Evolutionary conservation across 2,888 invertebrate genomes (phyloP).

Genomic region (Cerceris ruficornis): DNA sequence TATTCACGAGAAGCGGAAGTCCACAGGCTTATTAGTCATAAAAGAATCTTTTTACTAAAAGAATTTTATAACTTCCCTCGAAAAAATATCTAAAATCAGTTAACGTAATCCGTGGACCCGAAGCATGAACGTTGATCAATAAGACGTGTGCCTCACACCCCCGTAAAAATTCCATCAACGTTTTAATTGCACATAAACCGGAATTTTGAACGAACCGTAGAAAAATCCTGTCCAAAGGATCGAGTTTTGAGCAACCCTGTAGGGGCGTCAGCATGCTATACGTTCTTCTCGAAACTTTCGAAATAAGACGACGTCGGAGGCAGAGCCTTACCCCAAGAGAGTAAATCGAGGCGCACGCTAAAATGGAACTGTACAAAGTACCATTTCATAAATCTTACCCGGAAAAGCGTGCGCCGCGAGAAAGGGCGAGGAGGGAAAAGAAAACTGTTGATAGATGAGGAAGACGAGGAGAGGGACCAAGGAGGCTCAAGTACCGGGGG

Average conservation of each 20-base stretch:
- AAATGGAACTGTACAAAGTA: conserved; percentile 77
- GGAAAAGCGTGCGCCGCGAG: conserved; percentile 60
- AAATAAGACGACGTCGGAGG: conserved; percentile 60
- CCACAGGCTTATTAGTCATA: too few species aligned
- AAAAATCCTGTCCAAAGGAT: background rate
- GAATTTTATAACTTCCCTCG: too few species aligned
- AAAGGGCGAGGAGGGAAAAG: conserved; percentile 66
- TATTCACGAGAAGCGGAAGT: too few species aligned
- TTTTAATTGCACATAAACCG: too few species aligned
- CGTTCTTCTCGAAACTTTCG: conserved; percentile 60
- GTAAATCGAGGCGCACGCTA: conserved; percentile 72
- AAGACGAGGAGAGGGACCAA: conserved; percentile 58
- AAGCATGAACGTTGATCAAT: too few species aligned
- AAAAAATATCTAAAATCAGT: too few species aligned
- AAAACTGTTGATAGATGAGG: conserved; percentile 77
- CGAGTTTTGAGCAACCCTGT: conserved; percentile 7
- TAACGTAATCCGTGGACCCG: too few species aligned
- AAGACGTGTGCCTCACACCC: too few species aligned
- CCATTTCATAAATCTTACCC: conserved; percentile 76
- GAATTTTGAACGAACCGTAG: background rate
- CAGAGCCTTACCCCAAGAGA: conserved; percentile 52
- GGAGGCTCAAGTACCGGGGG: conserved; percentile 49
- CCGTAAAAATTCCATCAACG: too few species aligned
- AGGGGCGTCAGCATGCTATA: conserved; percentile 34
- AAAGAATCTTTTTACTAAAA: too few species aligned